Percentiles rank a stretch among this genome's conserved stretches.
phyloP scores from a whole-genome alignment of 2,797 vertebrate species.

The Danio aesculapii region DNA sequence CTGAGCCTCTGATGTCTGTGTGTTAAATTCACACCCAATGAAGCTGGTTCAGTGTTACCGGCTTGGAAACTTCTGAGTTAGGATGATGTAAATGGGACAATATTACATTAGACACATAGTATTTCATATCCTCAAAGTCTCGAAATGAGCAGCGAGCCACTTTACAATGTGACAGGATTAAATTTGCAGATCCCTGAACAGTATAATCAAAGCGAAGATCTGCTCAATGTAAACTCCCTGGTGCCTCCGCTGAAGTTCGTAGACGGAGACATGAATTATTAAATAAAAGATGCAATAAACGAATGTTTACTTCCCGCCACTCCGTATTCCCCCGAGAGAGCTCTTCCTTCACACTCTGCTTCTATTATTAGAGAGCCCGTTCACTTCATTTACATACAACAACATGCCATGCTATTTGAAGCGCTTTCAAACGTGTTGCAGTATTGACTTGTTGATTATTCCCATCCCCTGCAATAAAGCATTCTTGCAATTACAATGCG shows the following conservation, averaged over 20 bases:
- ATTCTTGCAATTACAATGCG: not conserved
- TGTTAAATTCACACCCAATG: not conserved
- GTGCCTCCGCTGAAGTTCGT: slow-evolving; percentile 4
- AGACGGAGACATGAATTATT: slow-evolving; percentile 45
- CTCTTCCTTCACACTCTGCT: slow-evolving; percentile 10
- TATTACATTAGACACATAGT: slow-evolving; percentile 22
- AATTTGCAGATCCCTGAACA: slow-evolving; percentile 26
- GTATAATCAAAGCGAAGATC: slow-evolving; percentile 25
- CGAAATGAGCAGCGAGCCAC: not conserved
- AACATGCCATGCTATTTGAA: slow-evolving; percentile 10
- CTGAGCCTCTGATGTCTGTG: not conserved
- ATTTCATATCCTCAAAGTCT: not conserved
- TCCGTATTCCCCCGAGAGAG: slow-evolving; percentile 41
- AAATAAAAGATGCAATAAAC: slow-evolving; percentile 49
- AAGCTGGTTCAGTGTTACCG: slow-evolving; percentile 4
- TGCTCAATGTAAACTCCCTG: slow-evolving; percentile 6
- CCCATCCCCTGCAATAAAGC: not conserved
- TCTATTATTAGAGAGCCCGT: slow-evolving; percentile 40
- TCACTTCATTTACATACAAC: slow-evolving; percentile 38
- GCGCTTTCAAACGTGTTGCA: slow-evolving; percentile 6
- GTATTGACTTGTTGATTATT: slow-evolving; percentile 30
- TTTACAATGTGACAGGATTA: not conserved
- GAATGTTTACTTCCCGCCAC: slow-evolving; percentile 46
- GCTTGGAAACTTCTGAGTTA: slow-evolving; percentile 15
- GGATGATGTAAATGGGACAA: not conserved